Base-by-base conservation (phyloP, 23 tunicate species). In the Ascidia mentula region DNA sequence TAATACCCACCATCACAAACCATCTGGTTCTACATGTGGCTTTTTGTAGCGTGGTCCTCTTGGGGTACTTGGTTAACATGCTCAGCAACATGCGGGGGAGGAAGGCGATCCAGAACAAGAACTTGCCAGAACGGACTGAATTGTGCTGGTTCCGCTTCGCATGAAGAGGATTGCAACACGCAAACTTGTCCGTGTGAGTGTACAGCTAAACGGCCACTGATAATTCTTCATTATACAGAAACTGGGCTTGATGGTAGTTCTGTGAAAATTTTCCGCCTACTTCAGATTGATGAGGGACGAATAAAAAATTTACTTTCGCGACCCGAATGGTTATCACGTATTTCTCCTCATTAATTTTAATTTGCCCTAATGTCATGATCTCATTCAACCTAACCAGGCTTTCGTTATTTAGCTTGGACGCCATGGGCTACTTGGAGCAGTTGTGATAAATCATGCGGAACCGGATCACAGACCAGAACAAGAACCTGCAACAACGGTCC, bases 401-500 rank as follows among this genome's bases (percentile, higher is more conserved):
- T 3, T 53, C 28, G 22, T 6, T 53, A 9, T 53, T 5, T 53
- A 53, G 65, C 65, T 3, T 53, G 65, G 65, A 5, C 65, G 24
- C 2, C 65, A 2, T 71, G 75, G 75, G 30, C 38, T 28, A 3
- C 33, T 4, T 71, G 75, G 75, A 6, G 12, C 30, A 18, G 3
- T 6, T 71, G 75, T 31, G 38, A 34, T 18, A 5, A 33, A 33
- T 6, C 75, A 28, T 71, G 75, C 75, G 75, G 38, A 17, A 9
- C 36, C 18, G 75, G 75, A 6, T 22, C 30, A 18, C 38, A 34
- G 38, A 71, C 75, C 13, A 34, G 75, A 33, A 71, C 12, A 28
- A 5, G 75, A n/a, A 71, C 75, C 4, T 71, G 75, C 13, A 7
- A 4, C 75, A 71, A 71, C 75, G 75, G 75, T 3, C 75, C 75